phyloP scores from a whole-genome alignment of 2,888 invertebrate genomes.

The Resseliella maxima region DNA sequence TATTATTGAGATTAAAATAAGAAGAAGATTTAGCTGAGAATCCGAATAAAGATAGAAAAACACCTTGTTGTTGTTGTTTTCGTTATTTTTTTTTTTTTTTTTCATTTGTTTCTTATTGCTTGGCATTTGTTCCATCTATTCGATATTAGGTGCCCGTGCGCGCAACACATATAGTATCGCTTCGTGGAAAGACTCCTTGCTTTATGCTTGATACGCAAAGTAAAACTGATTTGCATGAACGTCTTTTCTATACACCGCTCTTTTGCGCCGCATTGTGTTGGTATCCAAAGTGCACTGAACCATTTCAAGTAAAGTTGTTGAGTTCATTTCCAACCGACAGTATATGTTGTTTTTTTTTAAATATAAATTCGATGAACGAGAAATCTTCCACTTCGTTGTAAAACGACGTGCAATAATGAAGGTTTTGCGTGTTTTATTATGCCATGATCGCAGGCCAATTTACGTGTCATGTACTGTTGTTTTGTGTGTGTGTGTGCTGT shows the following conservation, averaged over 20 bases:
- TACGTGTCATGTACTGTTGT: background rate
- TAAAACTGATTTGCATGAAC: conserved; percentile 42
- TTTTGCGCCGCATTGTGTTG: background rate
- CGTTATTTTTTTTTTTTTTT: background rate
- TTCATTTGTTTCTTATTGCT: conserved; percentile 5
- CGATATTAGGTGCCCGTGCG: background rate
- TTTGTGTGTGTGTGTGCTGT: background rate
- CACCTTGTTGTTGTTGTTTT: too few species aligned
- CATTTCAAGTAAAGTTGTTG: conserved; percentile 6
- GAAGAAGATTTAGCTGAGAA: background rate
- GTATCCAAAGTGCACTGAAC: conserved; percentile 54
- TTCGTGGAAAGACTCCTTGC: background rate
- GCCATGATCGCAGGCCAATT: background rate
- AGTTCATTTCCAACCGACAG: background rate
- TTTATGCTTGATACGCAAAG: background rate
- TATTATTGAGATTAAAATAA: background rate
- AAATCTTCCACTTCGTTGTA: background rate
- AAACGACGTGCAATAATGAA: conserved; percentile 14
- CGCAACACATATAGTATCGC: background rate
- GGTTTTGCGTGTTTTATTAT: conserved; percentile 44
- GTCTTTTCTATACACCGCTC: background rate
- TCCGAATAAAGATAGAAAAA: background rate
- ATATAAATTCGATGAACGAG: background rate
- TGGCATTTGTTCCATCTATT: background rate
- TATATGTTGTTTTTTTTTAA: background rate